Base-by-base conservation (phyloP, 2,888 invertebrate genomes). In the Clunio marinus region DNA sequence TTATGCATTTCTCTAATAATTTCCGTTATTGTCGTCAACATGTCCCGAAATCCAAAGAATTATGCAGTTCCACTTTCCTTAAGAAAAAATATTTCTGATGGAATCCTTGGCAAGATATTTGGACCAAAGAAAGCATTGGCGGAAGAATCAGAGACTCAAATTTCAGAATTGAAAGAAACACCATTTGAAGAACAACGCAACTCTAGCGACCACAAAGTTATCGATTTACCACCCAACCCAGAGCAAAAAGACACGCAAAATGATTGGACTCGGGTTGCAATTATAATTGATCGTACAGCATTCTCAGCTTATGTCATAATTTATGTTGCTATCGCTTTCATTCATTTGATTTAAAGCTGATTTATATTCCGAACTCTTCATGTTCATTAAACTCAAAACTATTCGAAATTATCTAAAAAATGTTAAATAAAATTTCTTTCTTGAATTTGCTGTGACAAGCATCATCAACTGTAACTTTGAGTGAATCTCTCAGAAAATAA, bases 181-280 rank as follows among this genome's bases (percentile, higher is more conserved):
- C 51, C 66, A 13, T 32, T 51, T 51, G 79, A 80, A 32, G 79
- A 79, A 17, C 72, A 75, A 28, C 74, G 73, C 20, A 74, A 73
- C 20, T 74, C 74, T 5, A 79, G 79, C 45, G 79, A 80, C 62
- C 76, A 77, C 68, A 78, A 79, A 45, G 76, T 78, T 37, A 75
- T 76, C 60, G 71, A 73, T 4, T 72, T 28, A 3, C 70, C 75
- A 24, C 7, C 28, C 13, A 25, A 32, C 28, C 41, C 41, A 5
- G n/a, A 41, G 4, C 41, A 41, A 10, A n/a, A n/a, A n/a, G n/a
- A n/a, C n/a, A 15, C 81, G 1, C 83, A 84, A 72, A 80, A 82
- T 35, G 86, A 87, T 73, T 87, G 86, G 86, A 76, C 83, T n/a
- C 75, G 86, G 13, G 73, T 86, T 57, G 86, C 86, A 27, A 83